Percentiles rank a stretch among this genome's conserved stretches.
Conservation (phyloP, 2,113 vertebrate genomes). For the Zosterops japonicus region DNA sequence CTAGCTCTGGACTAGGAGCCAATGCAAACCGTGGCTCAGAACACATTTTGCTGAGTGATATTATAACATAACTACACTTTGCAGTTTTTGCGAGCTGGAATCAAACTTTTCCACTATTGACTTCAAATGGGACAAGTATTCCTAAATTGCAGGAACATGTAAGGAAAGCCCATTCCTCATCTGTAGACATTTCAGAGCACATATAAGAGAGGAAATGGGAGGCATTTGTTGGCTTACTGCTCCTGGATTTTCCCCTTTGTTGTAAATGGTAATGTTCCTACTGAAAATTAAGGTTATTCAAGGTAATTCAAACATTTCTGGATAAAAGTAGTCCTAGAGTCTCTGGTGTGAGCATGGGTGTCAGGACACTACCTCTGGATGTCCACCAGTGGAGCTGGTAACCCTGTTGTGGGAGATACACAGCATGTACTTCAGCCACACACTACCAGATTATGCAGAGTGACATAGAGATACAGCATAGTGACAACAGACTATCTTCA, state of each 20-base stretch:
- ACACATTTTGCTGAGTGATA: background rate
- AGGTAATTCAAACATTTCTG: background rate
- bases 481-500: background rate
- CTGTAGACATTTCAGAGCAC: background rate
- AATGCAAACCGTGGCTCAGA: background rate
- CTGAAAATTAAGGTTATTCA: background rate
- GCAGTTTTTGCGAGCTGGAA: background rate
- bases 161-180: background rate
- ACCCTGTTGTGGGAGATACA: background rate
- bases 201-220: background rate
- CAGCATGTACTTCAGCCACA: background rate
- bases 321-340: background rate
- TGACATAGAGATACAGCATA: background rate
- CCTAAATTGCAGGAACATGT: background rate
- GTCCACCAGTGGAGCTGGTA: background rate
- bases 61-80: background rate
- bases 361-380: background rate
- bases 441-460: background rate
- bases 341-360: accelerated
- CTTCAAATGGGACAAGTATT: background rate
- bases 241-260: background rate
- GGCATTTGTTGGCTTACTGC: background rate
- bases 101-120: background rate
- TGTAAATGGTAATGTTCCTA: background rate
- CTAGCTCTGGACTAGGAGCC: background rate